Evolutionary conservation across 2,113 vertebrate species (phyloP).

Genomic region (Zapornia atra): DNA sequence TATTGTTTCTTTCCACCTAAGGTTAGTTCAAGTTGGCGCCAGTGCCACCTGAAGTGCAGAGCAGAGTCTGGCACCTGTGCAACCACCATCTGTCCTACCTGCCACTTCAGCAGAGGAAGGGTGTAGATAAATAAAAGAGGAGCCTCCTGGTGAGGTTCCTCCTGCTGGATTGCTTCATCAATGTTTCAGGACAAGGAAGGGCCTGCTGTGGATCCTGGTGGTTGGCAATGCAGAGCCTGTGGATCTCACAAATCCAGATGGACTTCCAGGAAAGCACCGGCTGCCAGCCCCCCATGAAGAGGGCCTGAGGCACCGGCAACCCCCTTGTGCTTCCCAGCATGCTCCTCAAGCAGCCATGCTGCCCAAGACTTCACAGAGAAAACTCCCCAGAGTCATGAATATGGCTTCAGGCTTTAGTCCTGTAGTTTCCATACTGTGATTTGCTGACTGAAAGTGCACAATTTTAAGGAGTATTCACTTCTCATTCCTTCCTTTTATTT

Average conservation of each 20-base stretch:
- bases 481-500: background rate
- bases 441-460: background rate
- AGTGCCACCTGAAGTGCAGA: background rate
- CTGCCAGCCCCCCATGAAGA: background rate
- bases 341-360: accelerated
- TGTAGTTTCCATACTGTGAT: background rate
- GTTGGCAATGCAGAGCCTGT: background rate
- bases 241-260: background rate
- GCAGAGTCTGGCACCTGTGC: background rate
- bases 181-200: background rate
- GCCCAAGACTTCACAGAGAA: background rate
- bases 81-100: background rate
- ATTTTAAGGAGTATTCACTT: background rate
- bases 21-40: background rate
- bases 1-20: background rate
- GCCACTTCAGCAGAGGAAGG: background rate
- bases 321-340: background rate
- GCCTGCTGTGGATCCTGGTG: accelerated
- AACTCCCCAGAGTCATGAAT: background rate
- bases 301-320: background rate
- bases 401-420: background rate
- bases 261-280: background rate
- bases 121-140: background rate
- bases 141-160: background rate
- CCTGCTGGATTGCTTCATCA: background rate